Conservation (phyloP, 2,888 invertebrate genomes). For the Sphecodes monilicornis region DNA sequence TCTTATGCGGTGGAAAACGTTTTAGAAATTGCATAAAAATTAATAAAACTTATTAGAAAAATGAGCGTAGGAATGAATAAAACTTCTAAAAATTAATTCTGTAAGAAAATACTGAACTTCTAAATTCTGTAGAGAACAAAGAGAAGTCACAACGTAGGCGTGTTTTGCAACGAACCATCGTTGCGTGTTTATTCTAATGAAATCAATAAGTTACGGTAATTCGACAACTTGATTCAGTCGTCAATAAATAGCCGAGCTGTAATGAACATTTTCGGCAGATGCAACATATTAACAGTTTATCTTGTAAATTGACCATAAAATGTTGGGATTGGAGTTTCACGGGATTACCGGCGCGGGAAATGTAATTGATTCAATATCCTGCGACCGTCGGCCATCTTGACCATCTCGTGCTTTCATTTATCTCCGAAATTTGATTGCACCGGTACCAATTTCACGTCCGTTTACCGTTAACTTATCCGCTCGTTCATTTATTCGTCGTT, state of each 20-base stretch:
- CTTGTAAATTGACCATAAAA: slow-evolving; percentile 32
- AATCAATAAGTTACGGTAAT: background rate
- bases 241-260: slow-evolving; percentile 3
- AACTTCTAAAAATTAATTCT: too few species aligned
- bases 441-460: slow-evolving; percentile 7
- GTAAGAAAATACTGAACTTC: background rate
- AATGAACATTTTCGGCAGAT: background rate
- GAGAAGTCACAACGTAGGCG: background rate
- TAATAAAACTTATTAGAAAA: too few species aligned
- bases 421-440: slow-evolving; percentile 9
- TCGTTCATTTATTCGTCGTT: background rate
- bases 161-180: background rate
- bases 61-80: too few species aligned
- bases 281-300: slow-evolving; percentile 40
- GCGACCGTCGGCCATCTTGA: slow-evolving; percentile 18
- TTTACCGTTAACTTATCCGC: background rate
- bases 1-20: too few species aligned
- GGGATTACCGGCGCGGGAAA: slow-evolving; percentile 10
- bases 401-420: slow-evolving; percentile 18
- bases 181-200: background rate
- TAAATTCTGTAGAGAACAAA: background rate
- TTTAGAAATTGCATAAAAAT: too few species aligned
- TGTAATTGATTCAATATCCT: slow-evolving; percentile 41
- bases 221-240: background rate
- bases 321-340: slow-evolving; percentile 11